A percentile compares a stretch with the other conserved stretches of the same genome.
Conservation (phyloP, 2,888 invertebrate genomes). For the Mamestra brassicae region DNA sequence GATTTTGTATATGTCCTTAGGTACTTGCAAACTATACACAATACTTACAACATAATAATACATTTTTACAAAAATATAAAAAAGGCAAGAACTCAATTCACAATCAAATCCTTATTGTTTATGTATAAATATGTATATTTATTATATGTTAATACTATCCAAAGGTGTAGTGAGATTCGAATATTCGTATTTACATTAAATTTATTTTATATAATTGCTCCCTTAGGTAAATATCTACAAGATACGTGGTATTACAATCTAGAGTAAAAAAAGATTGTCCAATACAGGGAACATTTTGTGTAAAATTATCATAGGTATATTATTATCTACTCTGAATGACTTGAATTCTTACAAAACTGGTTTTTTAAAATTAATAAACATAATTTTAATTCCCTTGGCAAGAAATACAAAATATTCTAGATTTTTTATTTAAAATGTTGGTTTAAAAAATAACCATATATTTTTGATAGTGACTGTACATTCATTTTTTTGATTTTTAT, state of each 20-base stretch:
- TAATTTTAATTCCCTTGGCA: neutral
- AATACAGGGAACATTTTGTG: conserved; percentile 65
- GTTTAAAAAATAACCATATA: conserved; percentile 39
- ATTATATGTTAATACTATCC: conserved; percentile 52
- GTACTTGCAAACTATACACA: conserved; percentile 60
- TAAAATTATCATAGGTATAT: conserved; percentile 61
- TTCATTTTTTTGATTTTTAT: neutral
- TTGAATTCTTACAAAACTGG: conserved; percentile 50
- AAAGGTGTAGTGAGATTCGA: conserved; percentile 71
- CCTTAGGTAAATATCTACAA: conserved; percentile 88
- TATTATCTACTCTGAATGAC: conserved; percentile 38
- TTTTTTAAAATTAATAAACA: neutral
- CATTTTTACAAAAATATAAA: conserved; percentile 58
- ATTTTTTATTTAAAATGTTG: conserved; percentile 7
- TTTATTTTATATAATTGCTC: conserved; percentile 85
- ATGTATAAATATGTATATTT: conserved; percentile 41
- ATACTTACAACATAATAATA: conserved; percentile 60
- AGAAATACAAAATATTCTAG: neutral
- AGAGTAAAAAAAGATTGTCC: conserved; percentile 64
- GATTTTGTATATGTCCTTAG: conserved; percentile 40
- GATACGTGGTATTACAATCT: conserved; percentile 74
- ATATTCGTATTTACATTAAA: conserved; percentile 78
- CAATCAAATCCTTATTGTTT: conserved; percentile 62
- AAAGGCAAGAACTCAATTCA: conserved; percentile 63
- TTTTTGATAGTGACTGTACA: conserved; percentile 28